Conservation (phyloP, 2,888 invertebrate genomes). For the Orchesellides sinensis region DNA sequence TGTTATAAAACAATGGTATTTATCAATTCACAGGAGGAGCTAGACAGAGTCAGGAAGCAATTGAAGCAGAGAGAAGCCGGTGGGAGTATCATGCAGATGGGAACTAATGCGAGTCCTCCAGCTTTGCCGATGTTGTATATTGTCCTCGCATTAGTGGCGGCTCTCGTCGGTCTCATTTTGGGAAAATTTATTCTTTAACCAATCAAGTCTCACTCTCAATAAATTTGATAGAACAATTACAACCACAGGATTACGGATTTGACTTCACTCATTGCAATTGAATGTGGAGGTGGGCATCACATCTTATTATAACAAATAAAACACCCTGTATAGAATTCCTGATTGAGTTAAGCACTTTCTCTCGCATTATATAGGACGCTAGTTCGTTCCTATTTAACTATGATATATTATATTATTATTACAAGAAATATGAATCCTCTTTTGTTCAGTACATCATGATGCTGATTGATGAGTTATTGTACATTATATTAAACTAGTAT, state of each 20-base stretch:
- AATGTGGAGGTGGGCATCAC: conserved; percentile 51
- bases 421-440: conserved; percentile 15
- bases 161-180: conserved; percentile 85
- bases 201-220: conserved; percentile 37
- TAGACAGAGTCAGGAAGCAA: conserved; percentile 69
- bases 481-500: background rate
- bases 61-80: conserved; percentile 75
- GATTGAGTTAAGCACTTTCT: conserved; percentile 51
- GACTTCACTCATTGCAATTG: conserved; percentile 40
- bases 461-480: background rate
- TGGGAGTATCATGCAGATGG: conserved; percentile 71
- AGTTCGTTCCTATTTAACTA: conserved; percentile 46
- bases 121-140: conserved; percentile 82
- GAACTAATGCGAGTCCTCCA: conserved; percentile 81
- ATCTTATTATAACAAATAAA: conserved; percentile 25
- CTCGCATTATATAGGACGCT: conserved; percentile 58
- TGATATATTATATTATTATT: conserved; percentile 18
- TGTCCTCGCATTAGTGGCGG: conserved; percentile 83
- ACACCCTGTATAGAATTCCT: conserved; percentile 59
- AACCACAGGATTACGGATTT: conserved; percentile 20
- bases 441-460: conserved; percentile 26
- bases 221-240: conserved; percentile 47
- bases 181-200: conserved; percentile 89
- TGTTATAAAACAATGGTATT: conserved; percentile 18
- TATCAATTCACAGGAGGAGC: conserved; percentile 69